Percentiles rank a stretch among this genome's conserved stretches.
Conservation (phyloP, 2,888 invertebrate species). For the Drosophila fulvimacula region DNA sequence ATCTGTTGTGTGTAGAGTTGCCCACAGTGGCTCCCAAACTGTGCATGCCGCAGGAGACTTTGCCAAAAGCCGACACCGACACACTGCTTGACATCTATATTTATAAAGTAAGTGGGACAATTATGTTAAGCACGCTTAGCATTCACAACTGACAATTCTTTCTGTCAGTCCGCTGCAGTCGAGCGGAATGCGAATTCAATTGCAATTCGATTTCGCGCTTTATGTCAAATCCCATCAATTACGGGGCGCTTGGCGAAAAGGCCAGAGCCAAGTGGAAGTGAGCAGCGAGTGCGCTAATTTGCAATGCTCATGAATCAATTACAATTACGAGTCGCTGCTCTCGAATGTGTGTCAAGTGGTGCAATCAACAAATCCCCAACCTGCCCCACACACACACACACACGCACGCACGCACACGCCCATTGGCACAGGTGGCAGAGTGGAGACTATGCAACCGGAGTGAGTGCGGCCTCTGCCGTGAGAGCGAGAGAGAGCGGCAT, state of each 20-base stretch:
- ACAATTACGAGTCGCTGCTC: conserved; percentile 52
- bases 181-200: conserved; percentile 4
- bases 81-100: not conserved
- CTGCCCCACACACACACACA: conserved; percentile 23
- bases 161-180: conserved; percentile 6
- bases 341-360: conserved; percentile 61
- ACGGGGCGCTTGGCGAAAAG: conserved; percentile 23
- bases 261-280: conserved; percentile 26
- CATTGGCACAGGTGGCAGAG: conserved; percentile 51
- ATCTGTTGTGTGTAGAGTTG: conserved; percentile 62
- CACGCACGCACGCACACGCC: not conserved
- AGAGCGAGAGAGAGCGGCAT: conserved; percentile 36
- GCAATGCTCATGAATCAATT: conserved; percentile 64
- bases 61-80: conserved; percentile 1
- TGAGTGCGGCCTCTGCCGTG: conserved; percentile 6
- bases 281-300: conserved; percentile 48
- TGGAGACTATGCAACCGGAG: conserved; percentile 59
- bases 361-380: conserved; percentile 46
- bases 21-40: conserved; percentile 68
- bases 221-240: conserved; percentile 40
- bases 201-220: conserved; percentile 6
- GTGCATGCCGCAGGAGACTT: conserved; percentile 33
- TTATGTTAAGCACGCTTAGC: conserved; percentile 19
- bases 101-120: conserved; percentile 11
- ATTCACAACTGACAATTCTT: conserved; percentile 6